Evolutionary conservation across 2,888 invertebrate genomes (phyloP).

Genomic region (Philaethria dido): DNA sequence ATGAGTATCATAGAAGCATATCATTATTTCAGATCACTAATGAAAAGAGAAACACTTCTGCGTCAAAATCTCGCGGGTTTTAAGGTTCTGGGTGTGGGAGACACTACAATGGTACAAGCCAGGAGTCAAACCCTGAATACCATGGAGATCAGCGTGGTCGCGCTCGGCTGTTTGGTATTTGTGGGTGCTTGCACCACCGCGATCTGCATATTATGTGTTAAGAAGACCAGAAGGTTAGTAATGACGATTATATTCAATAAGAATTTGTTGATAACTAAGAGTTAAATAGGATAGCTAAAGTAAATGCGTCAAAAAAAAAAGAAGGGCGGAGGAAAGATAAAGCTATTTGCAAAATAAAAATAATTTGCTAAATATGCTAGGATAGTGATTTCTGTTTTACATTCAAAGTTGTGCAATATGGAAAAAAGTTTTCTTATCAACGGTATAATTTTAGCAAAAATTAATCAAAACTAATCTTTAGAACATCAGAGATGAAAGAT

Average conservation of each 20-base stretch:
- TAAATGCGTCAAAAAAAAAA: not conserved
- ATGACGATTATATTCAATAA: not conserved
- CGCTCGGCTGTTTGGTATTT: slow-evolving; percentile 91
- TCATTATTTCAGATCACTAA: slow-evolving; percentile 82
- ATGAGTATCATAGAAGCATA: not conserved
- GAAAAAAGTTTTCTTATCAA: not conserved
- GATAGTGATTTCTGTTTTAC: not conserved
- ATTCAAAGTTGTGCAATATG: not conserved
- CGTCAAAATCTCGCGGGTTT: slow-evolving; percentile 86
- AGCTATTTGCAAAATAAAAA: no score
- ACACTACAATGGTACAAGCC: slow-evolving; percentile 69
- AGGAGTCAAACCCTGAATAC: slow-evolving; percentile 82
- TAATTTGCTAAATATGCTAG: no score
- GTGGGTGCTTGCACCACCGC: slow-evolving; percentile 91
- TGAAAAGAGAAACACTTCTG: slow-evolving; percentile 84
- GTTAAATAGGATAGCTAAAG: not conserved
- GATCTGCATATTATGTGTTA: slow-evolving; percentile 89
- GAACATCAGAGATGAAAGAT: slow-evolving; percentile 10
- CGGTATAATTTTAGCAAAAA: not conserved
- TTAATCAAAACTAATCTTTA: slow-evolving; percentile 11
- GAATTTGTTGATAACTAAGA: not conserved
- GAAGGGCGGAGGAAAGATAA: not conserved
- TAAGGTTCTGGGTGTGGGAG: slow-evolving; percentile 86
- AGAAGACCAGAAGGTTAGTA: slow-evolving; percentile 84
- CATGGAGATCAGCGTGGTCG: slow-evolving; percentile 91